Conservation (phyloP, 64 coral and sea anemone genomes). For the Montipora cactus region DNA sequence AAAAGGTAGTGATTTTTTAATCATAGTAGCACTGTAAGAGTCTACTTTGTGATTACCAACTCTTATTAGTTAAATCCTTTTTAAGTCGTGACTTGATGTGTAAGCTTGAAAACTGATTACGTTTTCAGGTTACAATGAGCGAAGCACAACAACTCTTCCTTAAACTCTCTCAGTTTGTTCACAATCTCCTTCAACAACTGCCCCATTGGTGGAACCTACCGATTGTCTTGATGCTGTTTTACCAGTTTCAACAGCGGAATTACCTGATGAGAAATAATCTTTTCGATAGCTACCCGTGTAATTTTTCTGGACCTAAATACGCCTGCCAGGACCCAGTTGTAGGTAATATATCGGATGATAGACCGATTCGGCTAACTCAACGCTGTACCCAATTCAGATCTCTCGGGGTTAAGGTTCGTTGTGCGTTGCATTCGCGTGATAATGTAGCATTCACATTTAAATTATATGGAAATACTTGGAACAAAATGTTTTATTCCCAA, state of each 20-base stretch:
- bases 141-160: not conserved
- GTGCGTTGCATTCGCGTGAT: too few species aligned
- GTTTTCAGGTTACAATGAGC: not conserved
- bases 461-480: too few species aligned
- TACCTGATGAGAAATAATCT: conserved; percentile 68
- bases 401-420: too few species aligned
- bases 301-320: conserved; percentile 19
- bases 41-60: too few species aligned
- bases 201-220: conserved; percentile 84
- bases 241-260: conserved; percentile 73
- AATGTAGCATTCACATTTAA: too few species aligned
- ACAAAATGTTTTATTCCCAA: too few species aligned
- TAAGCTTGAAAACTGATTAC: not conserved
- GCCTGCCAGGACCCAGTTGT: conserved; percentile 79
- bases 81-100: too few species aligned
- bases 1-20: too few species aligned
- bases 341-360: conserved; percentile 5
- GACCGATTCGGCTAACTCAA: not conserved
- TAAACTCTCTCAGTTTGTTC: not conserved
- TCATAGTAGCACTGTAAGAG: too few species aligned
- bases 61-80: too few species aligned
- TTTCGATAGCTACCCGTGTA: conserved; percentile 62
- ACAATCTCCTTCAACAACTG: not conserved
- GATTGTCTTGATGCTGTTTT: conserved; percentile 71
- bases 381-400: too few species aligned